phyloP scores from a whole-genome alignment of 1,140 invertebrate species.

The Drosophila biarmipes region DNA sequence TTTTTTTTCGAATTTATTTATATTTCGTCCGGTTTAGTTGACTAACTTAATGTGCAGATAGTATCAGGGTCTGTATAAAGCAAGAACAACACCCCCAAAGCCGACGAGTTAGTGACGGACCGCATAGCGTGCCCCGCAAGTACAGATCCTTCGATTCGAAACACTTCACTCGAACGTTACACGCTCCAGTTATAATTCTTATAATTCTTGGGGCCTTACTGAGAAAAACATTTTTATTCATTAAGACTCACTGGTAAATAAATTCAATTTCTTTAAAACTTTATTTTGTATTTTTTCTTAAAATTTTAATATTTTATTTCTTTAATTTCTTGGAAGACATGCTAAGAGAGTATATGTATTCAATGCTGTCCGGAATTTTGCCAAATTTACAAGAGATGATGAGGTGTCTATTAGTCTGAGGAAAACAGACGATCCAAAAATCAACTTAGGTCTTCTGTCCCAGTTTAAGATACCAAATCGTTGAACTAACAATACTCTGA shows the following conservation, averaged over 20 bases:
- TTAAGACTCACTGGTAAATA: conserved; percentile 4
- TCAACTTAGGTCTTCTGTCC: conserved; percentile 1
- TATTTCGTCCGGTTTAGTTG: background rate
- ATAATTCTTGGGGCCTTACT: no score
- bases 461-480: background rate
- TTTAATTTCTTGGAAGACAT: conserved; percentile 1
- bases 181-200: no score
- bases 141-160: no score
- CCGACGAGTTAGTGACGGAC: no score
- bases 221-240: background rate
- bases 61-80: no score
- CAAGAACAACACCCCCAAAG: no score
- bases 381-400: conserved; percentile 3
- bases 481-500: conserved; percentile 1
- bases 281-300: conserved; percentile 4
- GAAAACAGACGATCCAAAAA: background rate
- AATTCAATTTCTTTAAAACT: conserved; percentile 3
- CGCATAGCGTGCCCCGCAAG: no score
- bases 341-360: conserved; percentile 2
- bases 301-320: background rate
- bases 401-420: background rate
- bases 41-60: no score
- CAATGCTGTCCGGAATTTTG: conserved; percentile 2
- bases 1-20: background rate
- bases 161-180: no score